phyloP scores from a whole-genome alignment of 2,113 vertebrate species.

The Raja brachyura region DNA sequence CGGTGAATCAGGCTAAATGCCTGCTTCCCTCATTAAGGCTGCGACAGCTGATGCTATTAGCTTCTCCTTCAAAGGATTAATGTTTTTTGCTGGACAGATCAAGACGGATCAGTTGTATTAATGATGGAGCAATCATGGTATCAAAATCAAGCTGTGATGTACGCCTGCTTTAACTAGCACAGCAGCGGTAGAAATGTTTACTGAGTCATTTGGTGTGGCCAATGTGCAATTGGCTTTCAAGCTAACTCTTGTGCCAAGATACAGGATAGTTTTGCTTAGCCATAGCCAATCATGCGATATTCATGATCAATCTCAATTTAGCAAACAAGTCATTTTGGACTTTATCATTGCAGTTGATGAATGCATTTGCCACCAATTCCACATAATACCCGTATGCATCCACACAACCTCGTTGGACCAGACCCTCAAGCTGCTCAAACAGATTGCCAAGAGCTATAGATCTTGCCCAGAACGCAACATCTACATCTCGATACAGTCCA shows the following conservation, averaged over 20 bases:
- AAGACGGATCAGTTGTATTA: neutral
- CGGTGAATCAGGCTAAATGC: neutral
- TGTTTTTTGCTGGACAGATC: neutral
- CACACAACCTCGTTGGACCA: neutral
- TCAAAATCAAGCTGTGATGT: neutral
- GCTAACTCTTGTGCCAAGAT: neutral
- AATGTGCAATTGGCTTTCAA: neutral
- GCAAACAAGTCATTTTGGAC: neutral
- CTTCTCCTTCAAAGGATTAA: neutral
- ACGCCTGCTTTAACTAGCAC: neutral
- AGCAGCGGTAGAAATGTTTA: neutral
- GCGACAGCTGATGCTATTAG: slow-evolving; percentile 12
- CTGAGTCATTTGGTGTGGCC: neutral
- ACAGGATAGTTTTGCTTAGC: neutral
- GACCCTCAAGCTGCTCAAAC: neutral
- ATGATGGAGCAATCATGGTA: neutral
- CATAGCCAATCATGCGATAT: neutral
- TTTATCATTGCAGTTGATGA: neutral
- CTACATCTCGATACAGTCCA: no score
- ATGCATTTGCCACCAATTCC: neutral
- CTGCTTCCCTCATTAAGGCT: neutral
- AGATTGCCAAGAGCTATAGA: neutral
- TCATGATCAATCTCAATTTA: neutral
- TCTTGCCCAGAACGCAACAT: neutral
- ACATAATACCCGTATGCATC: neutral